phyloP scores from a whole-genome alignment of 2,888 invertebrate species.

The Thecocarcelia acutangulata region DNA sequence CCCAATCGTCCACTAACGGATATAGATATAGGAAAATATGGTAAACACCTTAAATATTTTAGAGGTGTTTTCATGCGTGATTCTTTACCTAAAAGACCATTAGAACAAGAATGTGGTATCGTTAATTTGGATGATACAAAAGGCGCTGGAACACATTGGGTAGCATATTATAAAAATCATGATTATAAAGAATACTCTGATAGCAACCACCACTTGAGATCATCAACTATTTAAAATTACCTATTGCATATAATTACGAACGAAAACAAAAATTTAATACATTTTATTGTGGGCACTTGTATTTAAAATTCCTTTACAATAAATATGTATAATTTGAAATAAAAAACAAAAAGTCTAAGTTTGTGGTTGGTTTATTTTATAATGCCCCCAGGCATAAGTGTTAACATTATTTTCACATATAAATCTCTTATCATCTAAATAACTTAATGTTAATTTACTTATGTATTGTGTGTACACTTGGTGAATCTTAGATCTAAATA shows the following conservation, averaged over 20 bases:
- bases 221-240: background rate
- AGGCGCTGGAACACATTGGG: conserved; percentile 1
- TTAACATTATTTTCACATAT: no score
- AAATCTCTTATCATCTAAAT: no score
- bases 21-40: background rate
- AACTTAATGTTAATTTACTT: background rate
- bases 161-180: conserved; percentile 1
- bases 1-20: background rate
- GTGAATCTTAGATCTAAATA: conserved; percentile 7
- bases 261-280: no score
- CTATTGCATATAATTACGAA: no score
- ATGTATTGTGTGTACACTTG: background rate
- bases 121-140: conserved; percentile 1
- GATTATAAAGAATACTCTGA: conserved; percentile 17
- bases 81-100: background rate
- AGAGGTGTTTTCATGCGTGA: no score
- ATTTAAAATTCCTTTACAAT: no score
- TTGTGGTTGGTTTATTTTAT: no score
- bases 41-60: no score
- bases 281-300: no score
- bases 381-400: no score
- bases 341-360: no score
- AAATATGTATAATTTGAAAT: no score
- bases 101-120: background rate
- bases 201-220: background rate